Percentiles rank a stretch among this genome's conserved stretches.
Conservation (phyloP, 2,888 invertebrate species). For the Unio pictorum region DNA sequence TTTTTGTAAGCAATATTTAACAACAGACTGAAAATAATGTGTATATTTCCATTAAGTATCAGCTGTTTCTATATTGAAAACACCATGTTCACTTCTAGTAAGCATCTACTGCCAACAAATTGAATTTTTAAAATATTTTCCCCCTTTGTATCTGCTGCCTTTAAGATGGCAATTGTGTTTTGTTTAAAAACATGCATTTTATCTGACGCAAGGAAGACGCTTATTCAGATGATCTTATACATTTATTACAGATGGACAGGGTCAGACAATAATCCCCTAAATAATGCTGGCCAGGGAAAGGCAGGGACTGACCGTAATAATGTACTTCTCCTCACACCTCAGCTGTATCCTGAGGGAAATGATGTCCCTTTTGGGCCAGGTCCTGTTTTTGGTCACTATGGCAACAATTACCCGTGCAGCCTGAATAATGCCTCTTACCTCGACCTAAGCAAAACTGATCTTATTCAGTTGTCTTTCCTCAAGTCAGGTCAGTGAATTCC, state of each 20-base stretch:
- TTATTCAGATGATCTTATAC: too few species aligned
- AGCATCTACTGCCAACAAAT: too few species aligned
- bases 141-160: too few species aligned
- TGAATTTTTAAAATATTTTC: too few species aligned
- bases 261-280: constrained; percentile 68
- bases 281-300: constrained; percentile 69
- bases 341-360: constrained; percentile 58
- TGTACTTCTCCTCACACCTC: constrained; percentile 55
- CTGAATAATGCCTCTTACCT: constrained; percentile 55
- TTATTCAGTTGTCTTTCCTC: constrained; percentile 59
- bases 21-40: too few species aligned
- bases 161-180: too few species aligned
- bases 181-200: too few species aligned
- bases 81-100: too few species aligned
- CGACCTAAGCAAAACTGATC: constrained; percentile 50
- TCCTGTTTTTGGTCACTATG: constrained; percentile 62
- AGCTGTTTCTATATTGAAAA: too few species aligned
- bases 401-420: constrained; percentile 63
- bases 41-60: too few species aligned
- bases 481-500: constrained; percentile 42
- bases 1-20: too few species aligned
- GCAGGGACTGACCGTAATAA: constrained; percentile 69
- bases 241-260: constrained; percentile 68
- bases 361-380: constrained; percentile 43
- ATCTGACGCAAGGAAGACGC: too few species aligned